Evolutionary conservation across 2,888 invertebrate species (phyloP), one percentile per base, ranked within the genome.

Genomic region (Eristalinus aeneus): DNA sequence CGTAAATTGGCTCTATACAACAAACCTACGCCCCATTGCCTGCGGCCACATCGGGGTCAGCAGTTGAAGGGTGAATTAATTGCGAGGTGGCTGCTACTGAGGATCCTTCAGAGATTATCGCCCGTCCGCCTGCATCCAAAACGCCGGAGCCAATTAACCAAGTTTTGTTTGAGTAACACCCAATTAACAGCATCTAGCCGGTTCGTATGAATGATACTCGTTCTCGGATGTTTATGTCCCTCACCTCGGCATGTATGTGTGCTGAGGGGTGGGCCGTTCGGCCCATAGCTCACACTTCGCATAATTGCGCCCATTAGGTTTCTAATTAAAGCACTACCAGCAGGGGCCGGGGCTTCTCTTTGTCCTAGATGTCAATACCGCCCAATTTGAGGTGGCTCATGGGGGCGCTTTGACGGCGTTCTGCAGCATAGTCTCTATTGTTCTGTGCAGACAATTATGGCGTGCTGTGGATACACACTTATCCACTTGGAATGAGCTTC

Each of bases 261-360:
- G 16, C n/a, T 12, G 39, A 0, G 16, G 16, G n/a, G 46, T 46
- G 8, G 23, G 56, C 23, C 1, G 56, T 2, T 27, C 5, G 16
- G 23, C 56, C 12, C 56, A 56, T 27, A 56, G 56, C 11, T 69
- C 56, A 63, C 64, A 56, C 56, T 65, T 46, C 56, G 58, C 46
- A 71, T 71, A 67, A 81, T 76, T 53, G 65, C 31, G 31, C 60
- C 81, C 53, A 72, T 81, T 82, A 71, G 39, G 77, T 56, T 20
- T 32, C 67, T 77, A 72, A 63, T 82, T 72, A 67, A 72, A 72
- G 54, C 60, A 67, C 31, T 46, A 67, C 67, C 71, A 77, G 20
- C 22, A 61, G 67, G 71, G 71, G 65, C 69, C 31, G 60, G 63
- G 20, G 8, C 46, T 46, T 46, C 46, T 16, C 46, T 46, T 46